A percentile compares a stretch with the other conserved stretches of the same genome.
phyloP scores from a whole-genome alignment of 2,113 vertebrate genomes.

The Suricata suricatta region DNA sequence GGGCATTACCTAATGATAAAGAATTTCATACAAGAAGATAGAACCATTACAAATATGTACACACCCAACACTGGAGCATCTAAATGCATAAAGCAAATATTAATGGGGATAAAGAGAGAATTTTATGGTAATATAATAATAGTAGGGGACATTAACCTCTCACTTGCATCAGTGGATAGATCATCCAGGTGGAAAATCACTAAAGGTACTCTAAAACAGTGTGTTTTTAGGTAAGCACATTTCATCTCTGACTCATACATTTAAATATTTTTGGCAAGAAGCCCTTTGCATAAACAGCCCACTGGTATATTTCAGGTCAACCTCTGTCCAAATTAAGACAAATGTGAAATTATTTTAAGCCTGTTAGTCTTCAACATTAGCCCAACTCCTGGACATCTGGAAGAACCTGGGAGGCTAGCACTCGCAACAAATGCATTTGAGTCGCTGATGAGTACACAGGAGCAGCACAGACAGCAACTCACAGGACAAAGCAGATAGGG shows the following conservation, averaged over 20 bases:
- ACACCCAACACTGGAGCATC: not conserved
- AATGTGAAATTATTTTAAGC: conserved; percentile 64
- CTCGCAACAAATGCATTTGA: not conserved
- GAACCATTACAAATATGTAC: not conserved
- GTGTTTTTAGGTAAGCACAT: conserved; percentile 55
- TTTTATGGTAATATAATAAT: not conserved
- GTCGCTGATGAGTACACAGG: not conserved
- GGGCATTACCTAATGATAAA: not conserved
- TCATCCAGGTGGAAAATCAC: not conserved
- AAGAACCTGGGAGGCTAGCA: not conserved
- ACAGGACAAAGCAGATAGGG: not conserved
- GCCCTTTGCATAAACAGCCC: conserved; percentile 61
- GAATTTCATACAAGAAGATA: not conserved
- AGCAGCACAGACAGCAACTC: not conserved
- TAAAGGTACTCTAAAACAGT: conserved; percentile 33
- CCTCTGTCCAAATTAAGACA: conserved; percentile 55
- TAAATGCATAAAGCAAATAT: not conserved
- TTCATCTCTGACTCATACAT: conserved; percentile 56
- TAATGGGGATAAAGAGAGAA: not conserved
- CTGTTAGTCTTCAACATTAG: conserved; percentile 49
- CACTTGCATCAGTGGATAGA: not conserved
- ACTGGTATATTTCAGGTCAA: conserved; percentile 52
- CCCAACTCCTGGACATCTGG: conserved; percentile 20
- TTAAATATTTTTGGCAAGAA: conserved; percentile 62
- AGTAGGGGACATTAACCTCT: not conserved